Evolutionary conservation across 2,113 vertebrate species (phyloP).

Genomic region (Meriones unguiculatus): DNA sequence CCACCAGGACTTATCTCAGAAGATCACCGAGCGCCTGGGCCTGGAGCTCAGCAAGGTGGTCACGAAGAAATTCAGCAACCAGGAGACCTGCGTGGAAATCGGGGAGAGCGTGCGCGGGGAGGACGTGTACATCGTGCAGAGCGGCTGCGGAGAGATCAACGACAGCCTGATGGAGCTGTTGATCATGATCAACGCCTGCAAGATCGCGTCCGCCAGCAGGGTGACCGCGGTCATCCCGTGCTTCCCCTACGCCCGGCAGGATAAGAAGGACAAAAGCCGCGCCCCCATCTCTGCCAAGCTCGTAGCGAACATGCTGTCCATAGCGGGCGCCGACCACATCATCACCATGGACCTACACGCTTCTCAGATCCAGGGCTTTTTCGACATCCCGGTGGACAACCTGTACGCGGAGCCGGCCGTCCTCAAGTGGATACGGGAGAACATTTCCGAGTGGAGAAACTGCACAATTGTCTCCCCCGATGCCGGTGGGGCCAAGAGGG

Average conservation of each 20-base stretch:
- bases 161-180: neutral
- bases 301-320: neutral
- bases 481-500: conserved; percentile 92
- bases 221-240: neutral
- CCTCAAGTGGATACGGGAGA: conserved; percentile 96
- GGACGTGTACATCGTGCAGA: conserved; percentile 89
- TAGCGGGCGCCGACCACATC: conserved; percentile 93
- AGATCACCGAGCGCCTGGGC: conserved; percentile 86
- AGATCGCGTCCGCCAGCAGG: neutral
- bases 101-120: conserved; percentile 90
- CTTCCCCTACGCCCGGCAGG: neutral
- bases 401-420: conserved; percentile 96
- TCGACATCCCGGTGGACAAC: conserved; percentile 97
- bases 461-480: conserved; percentile 88
- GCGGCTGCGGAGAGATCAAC: neutral
- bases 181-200: conserved; percentile 10
- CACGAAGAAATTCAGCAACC: conserved; percentile 96
- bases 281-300: neutral
- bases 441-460: conserved; percentile 95
- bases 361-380: conserved; percentile 99
- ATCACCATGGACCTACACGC: conserved; percentile 98
- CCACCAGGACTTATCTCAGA: conserved; percentile 88
- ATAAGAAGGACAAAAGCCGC: neutral
- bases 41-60: conserved; percentile 91
- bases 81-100: conserved; percentile 87